These are phyloP conservation scores for Xestia sexstrigata DNA, from an alignment of 2,888 invertebrate genomes.

Conservation along the genomic window DNA sequence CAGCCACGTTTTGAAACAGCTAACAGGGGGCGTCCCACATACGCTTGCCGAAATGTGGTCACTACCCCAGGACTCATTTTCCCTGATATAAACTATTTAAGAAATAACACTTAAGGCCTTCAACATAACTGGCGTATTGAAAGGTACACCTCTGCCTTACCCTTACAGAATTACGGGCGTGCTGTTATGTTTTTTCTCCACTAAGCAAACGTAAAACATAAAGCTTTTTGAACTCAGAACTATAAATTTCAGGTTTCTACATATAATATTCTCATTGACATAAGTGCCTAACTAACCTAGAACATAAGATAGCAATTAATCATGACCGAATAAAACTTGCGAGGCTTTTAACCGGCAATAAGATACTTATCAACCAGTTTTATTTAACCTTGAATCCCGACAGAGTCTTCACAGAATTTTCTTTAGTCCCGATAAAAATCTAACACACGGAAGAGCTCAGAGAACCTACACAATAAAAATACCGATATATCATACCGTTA, in stretches of 20 bases:
- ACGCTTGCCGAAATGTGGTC: background rate
- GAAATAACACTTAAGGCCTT: background rate
- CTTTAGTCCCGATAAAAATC: constrained; percentile 7
- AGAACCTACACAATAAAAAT: constrained; percentile 20
- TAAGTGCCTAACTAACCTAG: background rate
- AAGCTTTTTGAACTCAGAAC: background rate
- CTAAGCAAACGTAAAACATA: background rate
- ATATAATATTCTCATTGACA: background rate
- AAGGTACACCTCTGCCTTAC: background rate
- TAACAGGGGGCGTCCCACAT: background rate
- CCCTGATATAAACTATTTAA: background rate
- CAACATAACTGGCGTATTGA: background rate
- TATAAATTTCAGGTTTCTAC: background rate
- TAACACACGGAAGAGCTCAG: background rate
- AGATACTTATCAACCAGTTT: background rate
- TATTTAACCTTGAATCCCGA: background rate
- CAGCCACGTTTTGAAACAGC: background rate
- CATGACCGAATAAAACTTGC: background rate
- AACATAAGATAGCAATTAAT: background rate
- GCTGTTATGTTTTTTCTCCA: background rate
- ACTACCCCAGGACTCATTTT: background rate
- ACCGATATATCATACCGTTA: constrained; percentile 22
- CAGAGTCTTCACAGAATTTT: background rate
- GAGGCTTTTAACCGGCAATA: background rate
- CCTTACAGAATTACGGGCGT: background rate